Evolutionary conservation across 2,113 vertebrate species (phyloP), one percentile per base, ranked within the genome.

Genomic region (Vidua chalybeata): DNA sequence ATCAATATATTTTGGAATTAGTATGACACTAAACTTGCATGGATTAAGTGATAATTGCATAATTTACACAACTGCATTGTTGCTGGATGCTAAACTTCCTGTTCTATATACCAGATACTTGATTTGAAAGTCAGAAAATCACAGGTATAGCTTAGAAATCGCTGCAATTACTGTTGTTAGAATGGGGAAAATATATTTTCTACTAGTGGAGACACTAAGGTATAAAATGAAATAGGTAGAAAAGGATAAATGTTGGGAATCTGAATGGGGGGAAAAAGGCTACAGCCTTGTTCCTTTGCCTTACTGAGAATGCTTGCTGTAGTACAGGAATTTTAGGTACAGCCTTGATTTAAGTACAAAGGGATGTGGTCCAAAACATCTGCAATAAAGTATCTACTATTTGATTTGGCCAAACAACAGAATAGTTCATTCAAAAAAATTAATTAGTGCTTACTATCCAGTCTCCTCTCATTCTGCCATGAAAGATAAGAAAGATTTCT

Each of bases 41-140:
- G 69, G 64, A 82, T 89, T 61, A 84, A 91, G 74, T 91, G 73
- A 78, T 93, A 84, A 95, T 91, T 89, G 43, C 77, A 75, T 61
- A 1, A 89, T 89, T 95, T 82, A 78, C 84, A 84, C 83, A 87
- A 75, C 51, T 71, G 23, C 61, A 82, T 72, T 93, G 35, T 63
- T 91, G 56, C 39, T 89, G 87, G 76, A 77, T 93, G 43, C 64
- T 84, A 17, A 90, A 81, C 14, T 93, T 73, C 77, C 69, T 56
- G 30, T 52, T 83, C 26, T 22, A 6, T 26, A 7, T 49, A 51
- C 21, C 37, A 87, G 28, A 43, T 24, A 63, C 37, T 20, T 39
- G 5, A 67, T 81, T 67, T 84, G 43, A 94, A 63, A 43, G 48
- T 48, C 64, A 84, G 73, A 82, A 91, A 78, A 78, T 63, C 63